These are phyloP conservation scores for Scaptomyza pallida DNA, from an alignment of 1,140 invertebrate species.

Conservation along the genomic window DNA sequence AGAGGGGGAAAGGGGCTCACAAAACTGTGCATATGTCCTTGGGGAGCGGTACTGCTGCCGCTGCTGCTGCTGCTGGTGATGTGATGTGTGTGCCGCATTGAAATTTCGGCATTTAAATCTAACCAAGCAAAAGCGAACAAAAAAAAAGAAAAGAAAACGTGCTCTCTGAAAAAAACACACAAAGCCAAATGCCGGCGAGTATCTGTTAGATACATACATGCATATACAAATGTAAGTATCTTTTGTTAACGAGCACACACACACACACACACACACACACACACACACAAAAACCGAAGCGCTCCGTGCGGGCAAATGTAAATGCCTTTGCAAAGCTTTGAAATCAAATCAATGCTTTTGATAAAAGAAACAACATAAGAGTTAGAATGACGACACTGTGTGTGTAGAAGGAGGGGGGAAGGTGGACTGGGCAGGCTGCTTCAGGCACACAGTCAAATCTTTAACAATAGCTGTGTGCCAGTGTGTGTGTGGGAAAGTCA, in stretches of 20 bases:
- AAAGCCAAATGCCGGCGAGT: conserved; percentile 29
- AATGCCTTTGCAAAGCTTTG: conserved; percentile 61
- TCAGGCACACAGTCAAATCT: not conserved
- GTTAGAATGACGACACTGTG: not conserved
- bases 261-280: conserved; percentile 36
- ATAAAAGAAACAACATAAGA: conserved; percentile 45
- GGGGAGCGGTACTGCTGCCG: not conserved
- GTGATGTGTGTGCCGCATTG: conserved; percentile 67
- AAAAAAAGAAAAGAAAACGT: too few species aligned
- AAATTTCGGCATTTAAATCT: conserved; percentile 79
- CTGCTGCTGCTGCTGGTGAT: conserved; percentile 1
- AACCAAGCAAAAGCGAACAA: conserved; percentile 64
- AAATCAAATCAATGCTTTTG: conserved; percentile 73
- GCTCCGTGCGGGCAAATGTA: conserved; percentile 57
- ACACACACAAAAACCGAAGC: conserved; percentile 29
- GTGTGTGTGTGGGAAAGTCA: conserved; percentile 30
- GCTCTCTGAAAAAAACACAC: conserved; percentile 11
- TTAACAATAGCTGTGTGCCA: conserved; percentile 24
- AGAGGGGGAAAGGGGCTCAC: not conserved
- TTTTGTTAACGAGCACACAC: conserved; percentile 73
- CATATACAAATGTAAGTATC: conserved; percentile 61
- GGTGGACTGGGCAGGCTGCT: not conserved
- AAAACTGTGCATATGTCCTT: conserved; percentile 36
- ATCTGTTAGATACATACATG: conserved; percentile 66
- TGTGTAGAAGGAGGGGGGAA: too few species aligned